Conservation (phyloP, 1,140 invertebrate species). For the Lepidostoma basale region DNA sequence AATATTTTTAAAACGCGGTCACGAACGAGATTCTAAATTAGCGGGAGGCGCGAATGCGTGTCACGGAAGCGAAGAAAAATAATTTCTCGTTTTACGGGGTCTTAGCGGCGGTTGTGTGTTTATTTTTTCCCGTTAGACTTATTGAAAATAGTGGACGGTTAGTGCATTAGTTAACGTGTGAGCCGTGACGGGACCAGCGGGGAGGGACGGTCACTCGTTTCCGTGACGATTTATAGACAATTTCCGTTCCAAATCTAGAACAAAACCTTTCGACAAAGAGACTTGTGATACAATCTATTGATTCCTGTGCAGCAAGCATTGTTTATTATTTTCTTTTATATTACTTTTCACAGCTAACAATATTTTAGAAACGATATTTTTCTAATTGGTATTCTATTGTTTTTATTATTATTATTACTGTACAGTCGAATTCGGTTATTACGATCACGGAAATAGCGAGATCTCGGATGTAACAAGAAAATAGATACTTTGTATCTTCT, state of each 20-base stretch:
- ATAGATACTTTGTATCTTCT: no score
- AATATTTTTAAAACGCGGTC: no score
- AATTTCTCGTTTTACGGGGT: no score
- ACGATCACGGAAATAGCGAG: no score
- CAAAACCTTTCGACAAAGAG: neutral
- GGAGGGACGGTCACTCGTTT: neutral
- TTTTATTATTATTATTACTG: no score
- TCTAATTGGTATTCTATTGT: no score
- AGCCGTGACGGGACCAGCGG: neutral
- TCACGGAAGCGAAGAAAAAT: no score
- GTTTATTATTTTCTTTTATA: neutral
- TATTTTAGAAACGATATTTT: neutral
- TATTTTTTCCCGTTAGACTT: constrained; percentile 17
- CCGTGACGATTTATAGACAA: constrained; percentile 9
- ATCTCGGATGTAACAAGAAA: no score
- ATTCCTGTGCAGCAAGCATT: neutral
- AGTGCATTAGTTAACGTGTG: neutral
- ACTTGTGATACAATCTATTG: constrained; percentile 7
- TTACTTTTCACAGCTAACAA: neutral
- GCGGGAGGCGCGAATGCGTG: no score
- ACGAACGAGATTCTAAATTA: no score
- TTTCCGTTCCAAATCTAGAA: neutral
- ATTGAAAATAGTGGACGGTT: neutral
- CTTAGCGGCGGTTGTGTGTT: constrained; percentile 1
- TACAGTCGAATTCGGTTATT: no score